Evolutionary conservation across 2,888 invertebrate genomes (phyloP).

Genomic region (Pammene fasciana): DNA sequence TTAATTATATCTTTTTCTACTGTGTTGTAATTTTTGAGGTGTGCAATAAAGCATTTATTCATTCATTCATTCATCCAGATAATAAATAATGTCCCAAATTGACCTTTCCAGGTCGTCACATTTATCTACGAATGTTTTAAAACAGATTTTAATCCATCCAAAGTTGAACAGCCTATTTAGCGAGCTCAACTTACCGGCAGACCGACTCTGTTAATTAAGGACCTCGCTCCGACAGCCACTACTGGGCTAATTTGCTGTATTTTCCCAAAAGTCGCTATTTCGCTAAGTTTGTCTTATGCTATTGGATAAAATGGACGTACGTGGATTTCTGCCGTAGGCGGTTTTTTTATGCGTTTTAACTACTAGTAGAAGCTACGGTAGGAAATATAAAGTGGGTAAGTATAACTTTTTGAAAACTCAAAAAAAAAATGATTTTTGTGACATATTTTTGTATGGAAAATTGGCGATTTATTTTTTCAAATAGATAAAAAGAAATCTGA

Average conservation of each 20-base stretch:
- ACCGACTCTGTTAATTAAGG: slow-evolving; percentile 14
- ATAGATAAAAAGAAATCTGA: too few relatives aligned
- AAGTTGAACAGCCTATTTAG: slow-evolving; percentile 6
- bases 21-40: too few relatives aligned
- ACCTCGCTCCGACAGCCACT: slow-evolving; percentile 18
- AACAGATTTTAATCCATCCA: neutral
- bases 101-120: too few relatives aligned
- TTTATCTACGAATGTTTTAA: neutral
- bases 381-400: too few relatives aligned
- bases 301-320: slow-evolving; percentile 4
- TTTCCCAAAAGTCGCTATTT: slow-evolving; percentile 16
- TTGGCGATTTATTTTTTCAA: too few relatives aligned
- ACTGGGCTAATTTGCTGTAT: slow-evolving; percentile 21
- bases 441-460: too few relatives aligned
- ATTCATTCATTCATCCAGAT: too few relatives aligned
- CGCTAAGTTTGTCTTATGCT: slow-evolving; percentile 10
- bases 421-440: too few relatives aligned
- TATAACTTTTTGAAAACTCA: too few relatives aligned
- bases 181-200: slow-evolving; percentile 8
- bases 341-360: neutral
- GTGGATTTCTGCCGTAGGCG: neutral
- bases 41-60: too few relatives aligned
- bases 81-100: too few relatives aligned
- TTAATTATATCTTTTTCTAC: too few relatives aligned
- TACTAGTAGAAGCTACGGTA: neutral